Evolutionary conservation across 2,888 invertebrate species (phyloP), one percentile per base, ranked within the genome.

Genomic region (Drosophila pegasa): DNA sequence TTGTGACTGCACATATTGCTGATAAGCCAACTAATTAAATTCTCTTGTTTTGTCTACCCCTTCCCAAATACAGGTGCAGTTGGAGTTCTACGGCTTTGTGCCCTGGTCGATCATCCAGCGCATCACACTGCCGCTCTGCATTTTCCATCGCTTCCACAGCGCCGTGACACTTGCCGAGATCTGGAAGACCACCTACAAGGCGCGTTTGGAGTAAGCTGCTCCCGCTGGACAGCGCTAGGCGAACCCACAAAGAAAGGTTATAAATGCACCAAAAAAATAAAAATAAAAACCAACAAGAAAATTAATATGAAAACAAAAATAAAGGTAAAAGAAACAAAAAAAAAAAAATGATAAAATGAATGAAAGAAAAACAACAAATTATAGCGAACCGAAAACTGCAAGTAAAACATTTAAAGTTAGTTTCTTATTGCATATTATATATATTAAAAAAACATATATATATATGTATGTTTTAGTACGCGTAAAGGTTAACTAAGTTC

Each of bases 81-180:
- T 97, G 88, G 96, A 97, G 87, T 98, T 98, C 93, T 98, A 98
- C 91, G 98, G 98, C 60, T 96, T 96, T 91, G 94, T 97, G 72
- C 96, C 98, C 74, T 98, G 98, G 98, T 96, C 97, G 57, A 95
- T 98, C 80, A 96, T 98, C 50, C 97, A 98, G 92, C 96, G 98
- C 89, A 95, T 98, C 89, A 97, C 98, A 83, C 94, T 98, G 78
- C 98, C 98, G 38, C 94, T 98, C 80, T 98, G 97, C 94, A 98
- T 98, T 92, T 98, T 98, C 95, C 98, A 98, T 93, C 96, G 98
- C 86, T 98, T 98, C 95, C 98, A 98, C 93, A 97, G 97, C 69
- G 97, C 98, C 29, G 98, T 98, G 33, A 97, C 98, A 93, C 95
- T 98, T 79, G 98, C 98, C 77, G 98, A 98, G 93, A 97, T 98